These are phyloP conservation scores for Cetoscarus ocellatus DNA, from an alignment of 2,797 vertebrate species.

Conservation along the genomic window DNA sequence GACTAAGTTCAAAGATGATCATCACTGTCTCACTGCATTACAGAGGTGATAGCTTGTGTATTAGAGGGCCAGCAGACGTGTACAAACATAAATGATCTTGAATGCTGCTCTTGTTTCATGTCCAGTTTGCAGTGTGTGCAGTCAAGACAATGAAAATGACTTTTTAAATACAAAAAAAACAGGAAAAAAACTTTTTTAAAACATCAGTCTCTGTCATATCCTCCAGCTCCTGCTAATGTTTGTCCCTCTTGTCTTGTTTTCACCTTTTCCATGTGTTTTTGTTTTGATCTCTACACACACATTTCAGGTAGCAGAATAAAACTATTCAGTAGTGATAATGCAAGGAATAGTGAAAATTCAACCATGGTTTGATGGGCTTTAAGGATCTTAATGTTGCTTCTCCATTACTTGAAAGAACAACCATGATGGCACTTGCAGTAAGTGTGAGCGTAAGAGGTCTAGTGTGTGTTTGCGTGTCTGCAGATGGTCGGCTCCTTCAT, in stretches of 20 bases:
- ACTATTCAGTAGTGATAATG: background rate
- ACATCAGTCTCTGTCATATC: slow-evolving; percentile 41
- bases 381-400: background rate
- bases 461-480: slow-evolving; percentile 70
- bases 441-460: slow-evolving; percentile 10
- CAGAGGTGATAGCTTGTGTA: too few species aligned
- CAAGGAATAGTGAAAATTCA: background rate
- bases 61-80: too few species aligned
- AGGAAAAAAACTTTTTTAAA: slow-evolving; percentile 46
- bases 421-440: background rate
- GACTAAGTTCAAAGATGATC: background rate
- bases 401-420: background rate
- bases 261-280: background rate
- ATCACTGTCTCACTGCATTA: background rate
- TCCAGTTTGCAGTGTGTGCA: background rate
- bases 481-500: slow-evolving; percentile 95
- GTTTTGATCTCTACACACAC: background rate
- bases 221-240: slow-evolving; percentile 29
- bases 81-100: background rate
- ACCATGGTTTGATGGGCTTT: background rate
- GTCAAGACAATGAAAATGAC: slow-evolving; percentile 38
- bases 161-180: slow-evolving; percentile 23
- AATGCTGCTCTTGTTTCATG: background rate
- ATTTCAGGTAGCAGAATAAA: background rate
- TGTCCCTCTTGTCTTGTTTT: slow-evolving; percentile 14